Evolutionary conservation across 2,113 vertebrate species (phyloP).

Genomic region (Orientallactaga bullata): DNA sequence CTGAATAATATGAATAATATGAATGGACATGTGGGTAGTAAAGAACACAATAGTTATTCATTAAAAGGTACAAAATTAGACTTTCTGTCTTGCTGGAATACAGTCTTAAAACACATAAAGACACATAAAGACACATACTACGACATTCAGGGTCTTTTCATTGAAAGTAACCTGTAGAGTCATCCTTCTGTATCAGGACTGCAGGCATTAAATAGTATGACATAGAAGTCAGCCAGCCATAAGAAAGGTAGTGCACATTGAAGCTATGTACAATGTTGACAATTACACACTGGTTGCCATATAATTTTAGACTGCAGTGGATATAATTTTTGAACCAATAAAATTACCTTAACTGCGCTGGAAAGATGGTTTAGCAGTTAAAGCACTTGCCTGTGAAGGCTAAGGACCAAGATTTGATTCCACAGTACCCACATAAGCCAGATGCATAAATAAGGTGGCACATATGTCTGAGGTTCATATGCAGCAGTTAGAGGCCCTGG

Average conservation of each 20-base stretch:
- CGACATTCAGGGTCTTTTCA: conserved; percentile 64
- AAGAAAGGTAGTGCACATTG: conserved; percentile 74
- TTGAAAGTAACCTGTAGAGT: conserved; percentile 78
- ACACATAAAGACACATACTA: conserved; percentile 79
- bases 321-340: conserved; percentile 41
- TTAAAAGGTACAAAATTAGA: conserved; percentile 33
- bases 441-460: no score
- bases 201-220: conserved; percentile 73
- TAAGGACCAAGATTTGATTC: no score
- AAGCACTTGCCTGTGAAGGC: no score
- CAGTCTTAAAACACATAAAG: conserved; percentile 74
- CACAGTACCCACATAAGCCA: no score
- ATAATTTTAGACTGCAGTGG: conserved; percentile 62
- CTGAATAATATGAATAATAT: no score
- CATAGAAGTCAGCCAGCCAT: conserved; percentile 79
- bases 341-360: conserved; percentile 35
- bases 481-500: no score
- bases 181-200: conserved; percentile 61
- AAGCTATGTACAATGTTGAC: conserved; percentile 71
- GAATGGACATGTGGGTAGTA: conserved; percentile 17
- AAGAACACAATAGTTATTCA: conserved; percentile 59
- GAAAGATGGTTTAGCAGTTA: no score
- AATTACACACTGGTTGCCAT: conserved; percentile 82
- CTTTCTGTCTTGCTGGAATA: conserved; percentile 70
- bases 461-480: no score